phyloP scores from a whole-genome alignment of 2,113 vertebrate species.

The Ammodytes marinus region DNA sequence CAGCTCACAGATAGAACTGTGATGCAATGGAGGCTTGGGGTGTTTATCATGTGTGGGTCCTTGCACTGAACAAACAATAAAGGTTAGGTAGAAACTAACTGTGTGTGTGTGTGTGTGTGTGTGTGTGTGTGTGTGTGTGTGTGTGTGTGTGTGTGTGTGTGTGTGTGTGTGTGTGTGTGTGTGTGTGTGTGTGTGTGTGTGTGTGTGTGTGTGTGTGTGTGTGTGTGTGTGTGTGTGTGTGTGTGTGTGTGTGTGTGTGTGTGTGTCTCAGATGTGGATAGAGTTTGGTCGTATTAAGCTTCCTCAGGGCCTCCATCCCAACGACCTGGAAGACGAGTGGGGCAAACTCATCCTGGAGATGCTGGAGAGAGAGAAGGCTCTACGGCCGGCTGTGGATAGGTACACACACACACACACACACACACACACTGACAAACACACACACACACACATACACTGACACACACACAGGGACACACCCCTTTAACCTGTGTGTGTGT shows the following conservation, averaged over 20 bases:
- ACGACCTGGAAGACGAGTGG: conserved; percentile 97
- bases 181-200: not conserved
- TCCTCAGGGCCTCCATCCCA: conserved; percentile 95
- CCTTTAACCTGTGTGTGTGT: conserved; percentile 25
- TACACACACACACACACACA: conserved; percentile 54
- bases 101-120: too few relatives aligned
- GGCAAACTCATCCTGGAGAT: conserved; percentile 98
- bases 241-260: conserved; percentile 12
- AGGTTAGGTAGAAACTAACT: too few relatives aligned
- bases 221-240: conserved; percentile 10
- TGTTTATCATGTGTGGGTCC: too few relatives aligned
- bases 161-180: not conserved
- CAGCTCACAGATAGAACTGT: not conserved
- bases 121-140: too few relatives aligned
- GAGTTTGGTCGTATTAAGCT: conserved; percentile 97
- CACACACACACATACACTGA: not conserved
- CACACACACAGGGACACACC: not conserved
- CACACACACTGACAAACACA: conserved; percentile 1
- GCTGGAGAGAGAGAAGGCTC: conserved; percentile 96
- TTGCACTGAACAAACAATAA: too few relatives aligned
- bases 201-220: not conserved
- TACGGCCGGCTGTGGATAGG: conserved; percentile 96
- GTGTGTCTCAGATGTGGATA: conserved; percentile 90
- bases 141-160: not conserved
- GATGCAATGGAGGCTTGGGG: conserved; percentile 13